Base-by-base conservation (phyloP, 1,140 invertebrate genomes). In the Neodiprion fabricii region DNA sequence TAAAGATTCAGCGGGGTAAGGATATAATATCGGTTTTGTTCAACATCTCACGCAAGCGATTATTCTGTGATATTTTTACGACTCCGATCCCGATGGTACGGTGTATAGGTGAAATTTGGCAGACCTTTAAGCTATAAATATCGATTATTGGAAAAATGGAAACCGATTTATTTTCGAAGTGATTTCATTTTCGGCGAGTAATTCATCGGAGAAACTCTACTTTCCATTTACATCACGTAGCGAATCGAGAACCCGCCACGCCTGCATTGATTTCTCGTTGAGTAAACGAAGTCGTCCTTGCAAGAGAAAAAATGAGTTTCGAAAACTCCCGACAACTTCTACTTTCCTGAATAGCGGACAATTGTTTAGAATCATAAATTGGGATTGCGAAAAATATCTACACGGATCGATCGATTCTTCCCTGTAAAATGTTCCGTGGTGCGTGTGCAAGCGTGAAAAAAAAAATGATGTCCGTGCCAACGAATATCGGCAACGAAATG, bases 121-220 rank as follows among this genome's bases (percentile, higher is more conserved):
- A 61, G 53, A 61, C 53, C 53, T 14, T 61, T 12, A 61, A 61
- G 11, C 53, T 17, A 61, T 61, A 61, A 61, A 61, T 61, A 61
- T 61, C n/a, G n/a, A 61, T 9, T 61, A 61, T 61, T 61, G 53
- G 53, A 61, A 61, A 61, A 61, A 61, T 61, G 53, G 53, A 61
- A 61, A 61, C 4, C 53, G 53, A 61, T 61, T 61, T 61, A 12
- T 61, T 5, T 40, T 5, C 28, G 28, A 5, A 9, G 53, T 61
- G 53, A 61, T 61, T 61, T 61, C n/a, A 61, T 61, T 61, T 61
- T 61, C 53, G n/a, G 53, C 11, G 53, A 12, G n/a, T 61, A 61
- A 61, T 61, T 61, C n/a, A 61, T 61, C 9, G 53, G 53, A 61
- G 11, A 11, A 61, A 61, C 53, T 61, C n/a, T 61, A 5, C 53